Conservation (phyloP, 2,888 invertebrate genomes). For the Sarcophaga rosellei region DNA sequence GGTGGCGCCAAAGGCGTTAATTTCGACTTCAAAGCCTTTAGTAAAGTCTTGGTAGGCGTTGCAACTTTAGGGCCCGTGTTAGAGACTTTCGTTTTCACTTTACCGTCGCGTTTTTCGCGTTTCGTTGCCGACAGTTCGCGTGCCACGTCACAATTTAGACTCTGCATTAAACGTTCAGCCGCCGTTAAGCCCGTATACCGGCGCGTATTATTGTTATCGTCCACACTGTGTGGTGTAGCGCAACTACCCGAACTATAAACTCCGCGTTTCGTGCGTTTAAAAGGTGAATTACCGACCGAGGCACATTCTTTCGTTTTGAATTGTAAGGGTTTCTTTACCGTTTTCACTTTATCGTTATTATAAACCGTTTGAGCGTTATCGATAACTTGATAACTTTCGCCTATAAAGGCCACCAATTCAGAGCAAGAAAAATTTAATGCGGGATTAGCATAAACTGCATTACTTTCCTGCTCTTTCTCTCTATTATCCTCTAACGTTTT, state of each 20-base stretch:
- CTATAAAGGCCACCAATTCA: conserved; percentile 77
- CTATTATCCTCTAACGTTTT: neutral
- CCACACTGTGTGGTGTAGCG: conserved; percentile 36
- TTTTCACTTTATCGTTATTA: conserved; percentile 35
- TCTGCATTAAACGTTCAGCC: conserved; percentile 66
- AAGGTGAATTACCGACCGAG: conserved; percentile 60
- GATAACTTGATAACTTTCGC: conserved; percentile 76
- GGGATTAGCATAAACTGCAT: conserved; percentile 52
- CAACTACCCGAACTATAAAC: neutral
- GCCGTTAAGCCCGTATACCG: conserved; percentile 62
- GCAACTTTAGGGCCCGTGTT: conserved; percentile 5
- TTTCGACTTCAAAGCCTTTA: conserved; percentile 77
- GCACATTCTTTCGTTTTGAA: conserved; percentile 51
- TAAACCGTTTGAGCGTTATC: conserved; percentile 69
- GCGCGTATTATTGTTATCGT: conserved; percentile 64
- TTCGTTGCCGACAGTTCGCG: conserved; percentile 34
- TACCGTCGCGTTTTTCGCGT: conserved; percentile 43
- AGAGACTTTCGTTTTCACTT: conserved; percentile 22
- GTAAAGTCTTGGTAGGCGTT: conserved; percentile 48
- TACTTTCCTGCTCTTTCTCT: neutral
- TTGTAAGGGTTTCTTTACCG: conserved; percentile 2
- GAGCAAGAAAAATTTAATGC: conserved; percentile 72
- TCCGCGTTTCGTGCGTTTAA: conserved; percentile 49
- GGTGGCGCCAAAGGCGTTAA: conserved; percentile 77
- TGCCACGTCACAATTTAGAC: conserved; percentile 61